Evolutionary conservation across 64 coral and sea anemone genomes (phyloP), one percentile per base, ranked within the genome.

Genomic region (Trachythela sp.): DNA sequence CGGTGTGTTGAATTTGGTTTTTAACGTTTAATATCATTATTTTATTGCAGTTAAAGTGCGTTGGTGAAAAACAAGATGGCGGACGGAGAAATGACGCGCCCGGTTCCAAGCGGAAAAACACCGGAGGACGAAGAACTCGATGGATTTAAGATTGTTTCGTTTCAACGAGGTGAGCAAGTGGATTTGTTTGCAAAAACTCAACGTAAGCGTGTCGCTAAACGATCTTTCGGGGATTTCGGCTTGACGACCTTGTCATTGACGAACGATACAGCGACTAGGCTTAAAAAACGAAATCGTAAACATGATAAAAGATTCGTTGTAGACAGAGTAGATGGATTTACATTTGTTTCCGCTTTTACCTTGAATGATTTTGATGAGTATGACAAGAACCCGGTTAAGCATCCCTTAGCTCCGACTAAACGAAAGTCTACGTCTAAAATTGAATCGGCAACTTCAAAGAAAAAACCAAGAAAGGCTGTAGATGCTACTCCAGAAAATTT

Each of bases 281-380:
- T 29, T 10, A 80, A 80, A 38, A 37, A 35, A 17, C 8, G 75
- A 39, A 35, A 37, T 3, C 75, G 75, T 13, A 80, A 80, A 80
- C 7, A 20, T 0, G 75, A 80, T 29, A 80, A 80, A 22, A 80
- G 34, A 36, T 35, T 18, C 75, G 37, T 80, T 15, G 37, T 39
- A 29, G 75, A 80, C 15, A 80, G 35, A 80, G 13, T 80, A 15
- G 75, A 39, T 30, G 75, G 75, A 80, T 80, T 80, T 80, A 39
- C 37, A 15, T 80, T 80, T 30, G 75, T 80, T 35, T 80, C 75
- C 9, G 75, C 75, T 0, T 80, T 80, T 9, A 80, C 75, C 6
- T 80, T 80, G 37, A 39, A 80, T 39, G 75, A 80, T 80, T 80
- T 80, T 35, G 37, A 80, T 39, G 37, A 80, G 13, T 80, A 80